Conservation (phyloP, 2,797 vertebrate species). For the Graptemys geographica region DNA sequence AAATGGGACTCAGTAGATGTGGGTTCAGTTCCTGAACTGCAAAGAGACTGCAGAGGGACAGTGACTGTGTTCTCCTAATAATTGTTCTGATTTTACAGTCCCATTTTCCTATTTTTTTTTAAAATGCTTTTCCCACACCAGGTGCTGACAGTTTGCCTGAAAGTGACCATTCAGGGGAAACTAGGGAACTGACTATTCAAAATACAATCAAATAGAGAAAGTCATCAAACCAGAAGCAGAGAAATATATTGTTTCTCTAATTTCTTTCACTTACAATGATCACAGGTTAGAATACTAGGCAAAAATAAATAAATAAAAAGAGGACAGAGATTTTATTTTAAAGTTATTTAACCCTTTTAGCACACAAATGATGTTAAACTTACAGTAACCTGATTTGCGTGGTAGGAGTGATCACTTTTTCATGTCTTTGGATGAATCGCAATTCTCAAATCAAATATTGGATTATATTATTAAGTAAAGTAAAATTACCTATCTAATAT, state of each 20-base stretch:
- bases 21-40: not conserved
- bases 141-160: not conserved
- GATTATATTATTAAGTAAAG: constrained; percentile 67
- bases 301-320: not conserved
- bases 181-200: not conserved
- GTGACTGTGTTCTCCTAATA: not conserved
- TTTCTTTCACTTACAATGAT: not conserved
- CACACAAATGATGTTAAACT: not conserved
- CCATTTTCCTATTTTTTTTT: not conserved
- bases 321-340: not conserved
- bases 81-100: not conserved
- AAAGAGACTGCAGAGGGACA: too few species aligned
- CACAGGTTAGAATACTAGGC: fast-evolving
- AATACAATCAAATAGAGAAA: not conserved
- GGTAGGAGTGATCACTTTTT: constrained; percentile 24
- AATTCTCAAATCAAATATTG: constrained; percentile 62
- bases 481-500: constrained; percentile 62
- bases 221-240: not conserved
- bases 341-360: not conserved
- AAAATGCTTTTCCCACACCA: fast-evolving
- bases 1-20: not conserved
- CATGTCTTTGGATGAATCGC: constrained; percentile 33
- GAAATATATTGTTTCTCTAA: not conserved
- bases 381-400: not conserved
- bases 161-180: not conserved